A percentile compares a stretch with the other conserved stretches of the same genome.
Conservation (phyloP, 2,113 vertebrate genomes). For the Nothobranchius kuhntae region DNA sequence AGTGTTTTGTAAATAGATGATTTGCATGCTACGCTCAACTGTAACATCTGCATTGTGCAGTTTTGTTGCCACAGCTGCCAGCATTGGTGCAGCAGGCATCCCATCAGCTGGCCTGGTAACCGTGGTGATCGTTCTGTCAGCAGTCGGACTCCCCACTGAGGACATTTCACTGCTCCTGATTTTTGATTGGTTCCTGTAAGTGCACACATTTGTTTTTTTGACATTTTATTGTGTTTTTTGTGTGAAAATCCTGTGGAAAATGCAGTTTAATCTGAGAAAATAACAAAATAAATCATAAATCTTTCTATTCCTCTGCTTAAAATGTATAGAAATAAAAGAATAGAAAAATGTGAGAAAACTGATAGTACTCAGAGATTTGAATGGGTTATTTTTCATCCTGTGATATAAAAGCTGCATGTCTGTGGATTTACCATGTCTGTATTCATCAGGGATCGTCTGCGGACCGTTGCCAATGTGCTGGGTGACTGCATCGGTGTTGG, state of each 20-base stretch:
- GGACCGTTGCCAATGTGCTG: conserved; percentile 46
- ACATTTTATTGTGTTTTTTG: too few relatives aligned
- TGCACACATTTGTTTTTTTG: not conserved
- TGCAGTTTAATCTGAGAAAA: too few relatives aligned
- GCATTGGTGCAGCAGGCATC: conserved; percentile 42
- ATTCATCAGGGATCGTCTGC: conserved; percentile 34
- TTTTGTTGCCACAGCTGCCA: conserved; percentile 38
- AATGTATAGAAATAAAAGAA: too few relatives aligned
- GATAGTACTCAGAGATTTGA: not conserved
- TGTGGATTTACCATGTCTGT: not conserved
- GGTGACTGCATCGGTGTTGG: conserved; percentile 46
- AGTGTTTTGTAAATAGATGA: too few relatives aligned
- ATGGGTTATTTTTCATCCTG: not conserved
- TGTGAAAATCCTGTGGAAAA: too few relatives aligned
- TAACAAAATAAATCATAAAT: too few relatives aligned
- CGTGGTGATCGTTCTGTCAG: conserved; percentile 47
- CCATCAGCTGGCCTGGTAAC: conserved; percentile 45
- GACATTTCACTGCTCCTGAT: conserved; percentile 34
- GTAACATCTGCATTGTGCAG: conserved; percentile 4
- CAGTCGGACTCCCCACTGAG: conserved; percentile 39
- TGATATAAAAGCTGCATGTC: not conserved
- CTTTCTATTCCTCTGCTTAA: too few relatives aligned
- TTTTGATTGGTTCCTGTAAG: conserved; percentile 51
- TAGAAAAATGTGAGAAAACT: too few relatives aligned
- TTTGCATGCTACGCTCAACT: too few relatives aligned